Conservation (phyloP, 2,113 vertebrate species). For the Ibidorhyncha struthersii region DNA sequence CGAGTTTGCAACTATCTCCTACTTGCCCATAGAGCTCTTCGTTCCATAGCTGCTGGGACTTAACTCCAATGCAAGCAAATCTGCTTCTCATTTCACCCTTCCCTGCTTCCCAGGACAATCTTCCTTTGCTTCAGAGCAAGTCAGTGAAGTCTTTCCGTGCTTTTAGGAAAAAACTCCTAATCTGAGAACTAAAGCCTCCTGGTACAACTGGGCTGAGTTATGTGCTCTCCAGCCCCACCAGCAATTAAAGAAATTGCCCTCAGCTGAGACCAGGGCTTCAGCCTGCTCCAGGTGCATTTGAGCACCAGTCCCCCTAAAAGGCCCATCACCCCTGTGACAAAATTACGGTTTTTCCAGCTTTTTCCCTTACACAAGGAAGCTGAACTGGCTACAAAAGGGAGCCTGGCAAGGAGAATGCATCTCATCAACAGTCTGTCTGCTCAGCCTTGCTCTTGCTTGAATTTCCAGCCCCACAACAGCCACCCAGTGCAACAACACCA, state of each 20-base stretch:
- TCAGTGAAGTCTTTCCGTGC: accelerated
- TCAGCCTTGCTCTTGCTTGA: not conserved
- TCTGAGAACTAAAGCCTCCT: not conserved
- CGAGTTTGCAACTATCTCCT: not conserved
- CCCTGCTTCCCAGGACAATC: not conserved
- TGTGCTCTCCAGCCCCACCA: not conserved
- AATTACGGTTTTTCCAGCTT: not conserved
- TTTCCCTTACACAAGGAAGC: not conserved
- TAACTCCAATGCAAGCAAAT: not conserved
- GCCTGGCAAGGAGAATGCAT: not conserved
- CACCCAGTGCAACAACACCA: not conserved
- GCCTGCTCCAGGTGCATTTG: not conserved
- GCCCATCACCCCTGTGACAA: not conserved
- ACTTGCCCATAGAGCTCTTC: not conserved
- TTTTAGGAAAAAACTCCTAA: not conserved
- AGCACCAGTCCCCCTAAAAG: not conserved
- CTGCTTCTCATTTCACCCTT: not conserved
- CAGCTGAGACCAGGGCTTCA: not conserved
- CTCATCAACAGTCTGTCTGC: not conserved
- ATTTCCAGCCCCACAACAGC: not conserved
- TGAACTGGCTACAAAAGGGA: not conserved
- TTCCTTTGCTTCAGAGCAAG: not conserved
- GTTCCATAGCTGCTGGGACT: not conserved
- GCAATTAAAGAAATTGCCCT: not conserved
- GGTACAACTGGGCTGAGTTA: accelerated